These are phyloP conservation scores for Hoplias malabaricus DNA, from an alignment of 2,113 vertebrate species.

Conservation along the genomic window DNA sequence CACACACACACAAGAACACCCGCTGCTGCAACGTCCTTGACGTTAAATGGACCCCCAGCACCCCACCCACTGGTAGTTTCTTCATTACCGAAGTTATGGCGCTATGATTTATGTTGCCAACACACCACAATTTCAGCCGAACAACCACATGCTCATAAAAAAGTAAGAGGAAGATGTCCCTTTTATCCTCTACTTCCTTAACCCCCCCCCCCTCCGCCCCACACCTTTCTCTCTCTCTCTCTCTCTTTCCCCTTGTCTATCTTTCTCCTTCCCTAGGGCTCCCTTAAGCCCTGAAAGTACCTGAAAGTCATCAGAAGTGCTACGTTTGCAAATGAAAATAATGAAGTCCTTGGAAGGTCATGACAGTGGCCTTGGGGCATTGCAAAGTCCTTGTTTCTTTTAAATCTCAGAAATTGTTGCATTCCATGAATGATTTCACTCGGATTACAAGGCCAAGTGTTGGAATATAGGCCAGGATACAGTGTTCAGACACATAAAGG, in stretches of 20 bases:
- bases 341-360: slow-evolving; percentile 25
- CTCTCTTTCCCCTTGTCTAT: slow-evolving; percentile 22
- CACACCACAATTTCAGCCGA: slow-evolving; percentile 47
- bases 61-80: slow-evolving; percentile 38
- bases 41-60: slow-evolving; percentile 54
- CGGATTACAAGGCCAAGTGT: background rate
- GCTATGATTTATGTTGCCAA: slow-evolving; percentile 58
- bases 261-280: background rate
- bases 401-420: background rate
- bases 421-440: background rate
- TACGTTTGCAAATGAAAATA: slow-evolving; percentile 26
- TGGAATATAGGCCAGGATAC: background rate
- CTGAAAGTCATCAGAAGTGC: slow-evolving; percentile 5
- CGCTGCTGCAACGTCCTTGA: slow-evolving; percentile 50
- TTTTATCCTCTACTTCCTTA: slow-evolving; percentile 39
- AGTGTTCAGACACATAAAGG: too few relatives aligned
- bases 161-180: slow-evolving; percentile 38
- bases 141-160: slow-evolving; percentile 36
- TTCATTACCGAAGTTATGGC: slow-evolving; percentile 54
- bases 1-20: slow-evolving; percentile 14
- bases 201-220: slow-evolving; percentile 25
- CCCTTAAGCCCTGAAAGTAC: background rate
- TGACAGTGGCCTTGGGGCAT: background rate
- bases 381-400: slow-evolving; percentile 10
- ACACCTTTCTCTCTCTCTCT: slow-evolving; percentile 14